These are phyloP conservation scores for Thelaira solivaga DNA, from an alignment of 2,888 invertebrate genomes.

Conservation along the genomic window DNA sequence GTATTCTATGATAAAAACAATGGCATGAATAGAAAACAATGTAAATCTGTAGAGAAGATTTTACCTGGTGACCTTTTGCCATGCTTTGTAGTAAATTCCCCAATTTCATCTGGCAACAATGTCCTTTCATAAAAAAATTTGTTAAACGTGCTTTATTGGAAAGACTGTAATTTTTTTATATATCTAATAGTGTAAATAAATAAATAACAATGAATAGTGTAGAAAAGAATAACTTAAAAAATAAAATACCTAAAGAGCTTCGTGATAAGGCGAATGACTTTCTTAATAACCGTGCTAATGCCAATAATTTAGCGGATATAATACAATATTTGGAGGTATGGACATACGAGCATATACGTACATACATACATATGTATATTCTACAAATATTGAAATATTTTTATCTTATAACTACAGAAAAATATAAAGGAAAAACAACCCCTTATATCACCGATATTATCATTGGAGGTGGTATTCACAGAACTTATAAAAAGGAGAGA, in stretches of 20 bases:
- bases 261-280: constrained; percentile 85
- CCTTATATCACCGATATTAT: constrained; percentile 80
- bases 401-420: constrained; percentile 63
- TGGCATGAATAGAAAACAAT: no score
- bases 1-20: no score
- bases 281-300: constrained; percentile 81
- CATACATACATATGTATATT: background rate
- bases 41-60: no score
- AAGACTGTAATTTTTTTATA: background rate
- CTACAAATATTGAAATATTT: background rate
- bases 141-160: constrained; percentile 36
- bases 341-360: background rate
- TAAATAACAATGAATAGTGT: constrained; percentile 20
- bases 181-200: no score
- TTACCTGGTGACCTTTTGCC: no score
- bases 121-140: background rate
- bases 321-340: constrained; percentile 83
- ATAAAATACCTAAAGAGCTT: constrained; percentile 78
- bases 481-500: constrained; percentile 83
- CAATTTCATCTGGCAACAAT: background rate
- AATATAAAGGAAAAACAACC: constrained; percentile 72
- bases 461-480: constrained; percentile 84
- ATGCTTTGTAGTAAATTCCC: no score
- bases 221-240: constrained; percentile 45
- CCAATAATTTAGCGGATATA: constrained; percentile 83